phyloP scores from a whole-genome alignment of 2,888 invertebrate genomes.

The Nomada ruficornis region DNA sequence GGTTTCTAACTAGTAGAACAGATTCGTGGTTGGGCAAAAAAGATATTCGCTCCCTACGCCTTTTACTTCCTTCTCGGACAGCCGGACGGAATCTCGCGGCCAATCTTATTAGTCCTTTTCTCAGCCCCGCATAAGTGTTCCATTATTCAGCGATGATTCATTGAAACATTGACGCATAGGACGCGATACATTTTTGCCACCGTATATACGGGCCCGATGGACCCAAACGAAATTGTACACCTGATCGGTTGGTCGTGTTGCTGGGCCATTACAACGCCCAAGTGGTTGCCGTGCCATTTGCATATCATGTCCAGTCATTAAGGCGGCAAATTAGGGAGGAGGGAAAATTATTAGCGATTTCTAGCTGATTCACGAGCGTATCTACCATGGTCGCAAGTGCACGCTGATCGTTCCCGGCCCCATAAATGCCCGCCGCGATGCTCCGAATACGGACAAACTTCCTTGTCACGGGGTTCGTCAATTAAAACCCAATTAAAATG shows the following conservation, averaged over 20 bases:
- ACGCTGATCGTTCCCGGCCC: neutral
- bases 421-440: constrained; percentile 8
- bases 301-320: constrained; percentile 65
- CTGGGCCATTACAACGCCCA: constrained; percentile 38
- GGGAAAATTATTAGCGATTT: constrained; percentile 48
- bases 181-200: constrained; percentile 43
- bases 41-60: neutral
- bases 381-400: neutral
- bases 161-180: constrained; percentile 10
- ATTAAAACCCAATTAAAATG: too few species aligned
- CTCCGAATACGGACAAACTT: neutral
- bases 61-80: neutral
- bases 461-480: too few species aligned
- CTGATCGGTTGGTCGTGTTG: constrained; percentile 42
- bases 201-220: constrained; percentile 14
- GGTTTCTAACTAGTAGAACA: constrained; percentile 37
- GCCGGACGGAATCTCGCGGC: constrained; percentile 28
- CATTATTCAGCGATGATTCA: constrained; percentile 45
- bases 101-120: constrained; percentile 1
- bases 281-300: constrained; percentile 50
- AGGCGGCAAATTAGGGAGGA: constrained; percentile 62
- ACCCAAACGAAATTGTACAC: constrained; percentile 31
- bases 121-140: constrained; percentile 7
- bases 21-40: constrained; percentile 22
- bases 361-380: constrained; percentile 39